Evolutionary conservation across 1,140 invertebrate genomes (phyloP).

Genomic region (Drosophila athabasca): DNA sequence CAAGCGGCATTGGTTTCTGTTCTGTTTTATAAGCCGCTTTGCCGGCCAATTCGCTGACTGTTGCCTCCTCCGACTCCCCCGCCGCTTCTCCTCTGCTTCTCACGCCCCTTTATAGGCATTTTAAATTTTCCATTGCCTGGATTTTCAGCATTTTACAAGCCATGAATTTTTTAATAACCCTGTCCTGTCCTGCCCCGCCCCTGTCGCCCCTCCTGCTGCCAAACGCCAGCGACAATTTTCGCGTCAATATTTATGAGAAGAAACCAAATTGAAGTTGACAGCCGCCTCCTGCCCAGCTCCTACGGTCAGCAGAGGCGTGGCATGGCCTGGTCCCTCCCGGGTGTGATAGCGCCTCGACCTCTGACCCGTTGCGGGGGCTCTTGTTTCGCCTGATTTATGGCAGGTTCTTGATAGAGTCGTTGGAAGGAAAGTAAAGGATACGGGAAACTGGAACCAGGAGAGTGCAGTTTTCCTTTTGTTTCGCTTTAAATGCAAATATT

Average conservation of each 20-base stretch:
- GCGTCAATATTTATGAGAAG: constrained; percentile 76
- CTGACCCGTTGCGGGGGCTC: constrained; percentile 5
- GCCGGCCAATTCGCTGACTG: constrained; percentile 37
- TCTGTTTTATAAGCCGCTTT: constrained; percentile 71
- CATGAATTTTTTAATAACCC: constrained; percentile 81
- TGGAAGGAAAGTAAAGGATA: constrained; percentile 8
- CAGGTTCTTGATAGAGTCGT: constrained; percentile 1
- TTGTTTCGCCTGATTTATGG: constrained; percentile 16
- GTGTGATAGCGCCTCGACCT: not conserved
- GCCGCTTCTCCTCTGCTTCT: constrained; percentile 5
- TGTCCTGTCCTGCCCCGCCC: not conserved
- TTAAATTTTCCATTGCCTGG: constrained; percentile 74
- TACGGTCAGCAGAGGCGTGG: too few species aligned
- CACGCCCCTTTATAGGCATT: constrained; percentile 68
- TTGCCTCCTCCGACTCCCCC: not conserved
- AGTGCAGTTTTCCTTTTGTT: constrained; percentile 25
- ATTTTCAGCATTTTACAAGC: constrained; percentile 79
- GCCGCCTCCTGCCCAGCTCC: constrained; percentile 10
- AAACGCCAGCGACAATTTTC: constrained; percentile 75
- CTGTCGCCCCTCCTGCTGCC: not conserved
- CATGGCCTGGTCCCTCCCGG: too few species aligned
- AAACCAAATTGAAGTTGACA: constrained; percentile 54
- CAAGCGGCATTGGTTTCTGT: constrained; percentile 49
- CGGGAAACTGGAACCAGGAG: too few species aligned
- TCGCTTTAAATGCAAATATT: constrained; percentile 30